phyloP scores from a whole-genome alignment of 92 coral and sea anemone genomes.

The Zoanthus sociatus region DNA sequence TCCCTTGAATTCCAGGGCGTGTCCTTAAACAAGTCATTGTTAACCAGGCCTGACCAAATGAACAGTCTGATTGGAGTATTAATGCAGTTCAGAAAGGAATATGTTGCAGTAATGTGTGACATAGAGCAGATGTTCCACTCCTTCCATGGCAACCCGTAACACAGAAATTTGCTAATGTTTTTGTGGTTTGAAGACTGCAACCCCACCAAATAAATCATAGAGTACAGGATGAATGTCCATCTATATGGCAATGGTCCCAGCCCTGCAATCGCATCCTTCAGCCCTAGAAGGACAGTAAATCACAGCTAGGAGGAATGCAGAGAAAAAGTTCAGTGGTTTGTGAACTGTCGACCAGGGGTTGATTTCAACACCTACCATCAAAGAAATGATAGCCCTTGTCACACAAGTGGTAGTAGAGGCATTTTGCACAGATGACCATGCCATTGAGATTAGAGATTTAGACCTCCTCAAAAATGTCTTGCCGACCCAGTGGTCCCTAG shows the following conservation, averaged over 20 bases:
- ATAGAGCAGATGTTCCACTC: constrained; percentile 3
- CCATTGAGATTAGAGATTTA: constrained; percentile 21
- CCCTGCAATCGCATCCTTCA: constrained; percentile 52
- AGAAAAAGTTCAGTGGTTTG: constrained; percentile 42
- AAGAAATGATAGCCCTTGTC: constrained; percentile 51
- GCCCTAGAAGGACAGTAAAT: constrained; percentile 40
- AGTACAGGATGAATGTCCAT: background rate
- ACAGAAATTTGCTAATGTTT: background rate
- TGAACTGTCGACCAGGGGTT: constrained; percentile 46
- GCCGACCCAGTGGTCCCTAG: constrained; percentile 21
- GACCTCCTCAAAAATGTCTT: constrained; percentile 28
- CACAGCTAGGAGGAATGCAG: too few relatives aligned
- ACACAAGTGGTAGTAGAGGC: constrained; percentile 56
- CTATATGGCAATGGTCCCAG: constrained; percentile 41
- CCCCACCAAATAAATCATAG: background rate
- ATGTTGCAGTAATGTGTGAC: constrained; percentile 15
- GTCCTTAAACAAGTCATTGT: background rate
- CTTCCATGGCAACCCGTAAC: background rate
- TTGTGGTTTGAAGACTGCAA: background rate
- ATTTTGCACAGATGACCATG: constrained; percentile 37
- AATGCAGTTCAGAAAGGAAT: background rate
- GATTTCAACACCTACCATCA: constrained; percentile 34
- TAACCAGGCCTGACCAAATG: background rate
- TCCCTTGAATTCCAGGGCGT: background rate
- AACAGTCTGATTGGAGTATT: background rate